Evolutionary conservation across 2,888 invertebrate species (phyloP), one percentile per base, ranked within the genome.

Genomic region (Macrosiphum euphorbiae): DNA sequence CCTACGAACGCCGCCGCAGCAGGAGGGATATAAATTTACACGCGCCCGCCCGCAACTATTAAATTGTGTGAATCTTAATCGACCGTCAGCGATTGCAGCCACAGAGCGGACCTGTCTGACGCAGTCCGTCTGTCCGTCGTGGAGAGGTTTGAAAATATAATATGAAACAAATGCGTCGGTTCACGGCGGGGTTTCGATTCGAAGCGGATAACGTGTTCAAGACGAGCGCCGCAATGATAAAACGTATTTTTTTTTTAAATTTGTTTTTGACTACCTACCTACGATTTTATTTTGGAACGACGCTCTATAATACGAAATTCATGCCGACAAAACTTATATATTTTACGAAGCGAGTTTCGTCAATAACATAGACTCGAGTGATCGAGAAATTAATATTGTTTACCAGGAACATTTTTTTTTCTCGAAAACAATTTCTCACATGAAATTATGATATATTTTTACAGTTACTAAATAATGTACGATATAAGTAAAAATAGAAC

Each of bases 11-110:
- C 3, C 16, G 44, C 0, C 55, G 24, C n/a, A 47, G 28, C n/a
- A 16, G 28, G 41, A 10, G 28, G 58, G 58, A 3, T 41, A 91
- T 86, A 85, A 58, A 86, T 91, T 86, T 91, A 86, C n/a, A 86
- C 84, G 28, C 11, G 44, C 41, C 47, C 24, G 85, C 41, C 47
- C n/a, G 61, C 20, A 41, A 88, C 35, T 16, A 52, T 88, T 91
- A 91, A 35, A 84, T 52, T 35, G 84, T 52, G 50, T 24, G 52
- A 50, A 35, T 84, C 26, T 55, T 67, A 47, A 90, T 61, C 50
- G 90, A 67, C 90, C 67, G 67, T 50, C 24, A 5, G 67, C 67
- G 35, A 67, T 13, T 4, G 13, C n/a, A 4, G 13, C 13, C 16
- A n/a, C 52, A 67, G 67, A 13, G 16, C 67, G n/a, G 5, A 16